phyloP scores from a whole-genome alignment of 2,888 invertebrate genomes.

The Microplitis deprimator region DNA sequence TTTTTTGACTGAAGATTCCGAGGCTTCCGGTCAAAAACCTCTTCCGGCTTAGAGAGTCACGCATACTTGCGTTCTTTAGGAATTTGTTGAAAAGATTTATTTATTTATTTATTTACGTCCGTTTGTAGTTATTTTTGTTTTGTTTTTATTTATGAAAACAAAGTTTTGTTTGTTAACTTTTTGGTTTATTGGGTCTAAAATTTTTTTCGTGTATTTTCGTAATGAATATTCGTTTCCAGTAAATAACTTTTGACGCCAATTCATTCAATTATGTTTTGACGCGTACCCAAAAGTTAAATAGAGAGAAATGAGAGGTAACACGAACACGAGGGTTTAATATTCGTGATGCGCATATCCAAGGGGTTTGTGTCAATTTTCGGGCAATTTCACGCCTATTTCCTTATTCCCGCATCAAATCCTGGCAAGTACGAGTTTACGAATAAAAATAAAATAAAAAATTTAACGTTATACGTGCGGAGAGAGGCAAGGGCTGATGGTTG shows the following conservation, averaged over 20 bases:
- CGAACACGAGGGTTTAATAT: constrained; percentile 21
- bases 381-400: constrained; percentile 69
- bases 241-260: constrained; percentile 22
- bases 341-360: constrained; percentile 25
- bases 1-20: constrained; percentile 30
- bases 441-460: neutral
- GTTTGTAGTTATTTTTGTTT: constrained; percentile 9
- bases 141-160: constrained; percentile 1
- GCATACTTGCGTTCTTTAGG: constrained; percentile 46
- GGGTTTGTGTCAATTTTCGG: constrained; percentile 59
- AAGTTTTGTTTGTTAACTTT: neutral
- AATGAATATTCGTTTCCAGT: constrained; percentile 15
- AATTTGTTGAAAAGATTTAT: constrained; percentile 14
- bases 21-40: constrained; percentile 55
- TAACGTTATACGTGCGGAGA: neutral
- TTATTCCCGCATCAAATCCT: constrained; percentile 48
- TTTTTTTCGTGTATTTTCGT: neutral
- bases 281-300: neutral
- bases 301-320: constrained; percentile 20
- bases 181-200: neutral
- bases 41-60: constrained; percentile 57
- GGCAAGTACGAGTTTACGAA: constrained; percentile 7
- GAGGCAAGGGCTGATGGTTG: neutral
- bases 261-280: constrained; percentile 31
- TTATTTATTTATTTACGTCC: neutral